Evolutionary conservation across 2,113 vertebrate genomes (phyloP), one percentile per base, ranked within the genome.

Genomic region (Thomomys bottae): DNA sequence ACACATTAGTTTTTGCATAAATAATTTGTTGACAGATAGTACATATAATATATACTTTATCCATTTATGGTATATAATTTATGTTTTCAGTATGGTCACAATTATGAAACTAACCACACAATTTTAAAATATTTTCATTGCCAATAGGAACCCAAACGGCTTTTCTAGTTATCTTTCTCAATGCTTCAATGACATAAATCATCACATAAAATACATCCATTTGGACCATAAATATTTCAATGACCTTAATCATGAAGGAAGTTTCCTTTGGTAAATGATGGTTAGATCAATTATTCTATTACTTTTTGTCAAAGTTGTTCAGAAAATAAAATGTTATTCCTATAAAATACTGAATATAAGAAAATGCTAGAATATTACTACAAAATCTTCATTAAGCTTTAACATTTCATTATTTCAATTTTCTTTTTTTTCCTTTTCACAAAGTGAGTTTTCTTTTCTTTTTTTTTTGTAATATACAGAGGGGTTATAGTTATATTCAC

Each of bases 91-190:
- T 32, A 38, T 59, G 23, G 70, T 59, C 15, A 30, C 18, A 45
- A 32, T 67, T 75, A 6, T 54, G 49, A 40, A 72, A 49, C 8
- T 63, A 45, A 38, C 40, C 57, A 20, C 34, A 73, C 20, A 81
- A 73, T 54, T 71, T 83, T 80, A 28, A 87, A 79, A 81, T 21
- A 84, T 34, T 70, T 82, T 85, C 7, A 77, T 34, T n/a, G 80
- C 45, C 45, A 45, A 11, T 45, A 11, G 45, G 11, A 45, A 45
- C 11, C 45, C 45, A 45, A 45, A 45, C 45, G 11, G 45, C 6
- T 45, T 45, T 45, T 45, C n/a, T n/a, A n/a, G n/a, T n/a, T n/a
- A n/a, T n/a, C n/a, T n/a, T 45, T 45, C 6, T 45, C 45, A 45
- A 17, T 59, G 57, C 20, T 59, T 10, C 7, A 59, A 45, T 45